These are phyloP conservation scores for Chelon labrosus DNA, from an alignment of 2,797 vertebrate genomes.

Conservation along the genomic window DNA sequence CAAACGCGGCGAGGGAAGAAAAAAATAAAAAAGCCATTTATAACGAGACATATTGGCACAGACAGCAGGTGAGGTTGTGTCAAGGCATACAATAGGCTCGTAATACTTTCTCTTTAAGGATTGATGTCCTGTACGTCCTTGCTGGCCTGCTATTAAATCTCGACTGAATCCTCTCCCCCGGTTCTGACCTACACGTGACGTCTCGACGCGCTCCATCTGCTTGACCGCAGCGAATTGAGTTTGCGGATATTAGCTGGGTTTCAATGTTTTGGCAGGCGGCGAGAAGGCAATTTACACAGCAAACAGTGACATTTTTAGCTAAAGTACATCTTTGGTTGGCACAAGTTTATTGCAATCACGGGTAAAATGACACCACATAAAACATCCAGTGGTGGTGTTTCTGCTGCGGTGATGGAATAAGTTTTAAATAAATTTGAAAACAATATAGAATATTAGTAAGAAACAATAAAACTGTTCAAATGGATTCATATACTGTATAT, in stretches of 20 bases:
- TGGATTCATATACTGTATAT: too few relatives aligned
- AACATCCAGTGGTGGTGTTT: conserved; percentile 10
- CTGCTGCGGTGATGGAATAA: not conserved
- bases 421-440: too few relatives aligned
- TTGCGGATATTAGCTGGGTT: conserved; percentile 48
- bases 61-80: conserved; percentile 34
- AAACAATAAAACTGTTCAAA: too few relatives aligned
- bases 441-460: too few relatives aligned
- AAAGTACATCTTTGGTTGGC: conserved; percentile 50
- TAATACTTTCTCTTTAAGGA: conserved; percentile 36
- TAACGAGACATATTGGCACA: conserved; percentile 48
- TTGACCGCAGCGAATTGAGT: conserved; percentile 50
- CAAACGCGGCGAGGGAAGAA: not conserved
- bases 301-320: conserved; percentile 46
- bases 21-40: conserved; percentile 11
- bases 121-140: conserved; percentile 55
- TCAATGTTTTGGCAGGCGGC: conserved; percentile 54
- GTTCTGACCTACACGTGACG: conserved; percentile 48
- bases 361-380: conserved; percentile 22
- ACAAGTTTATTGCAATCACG: conserved; percentile 22
- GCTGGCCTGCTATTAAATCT: conserved; percentile 58
- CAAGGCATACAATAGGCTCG: conserved; percentile 53
- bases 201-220: conserved; percentile 36
- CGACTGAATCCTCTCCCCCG: conserved; percentile 35
- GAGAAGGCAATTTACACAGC: conserved; percentile 43